Base-by-base conservation (phyloP, 2,113 vertebrate species). In the Podilymbus podiceps region DNA sequence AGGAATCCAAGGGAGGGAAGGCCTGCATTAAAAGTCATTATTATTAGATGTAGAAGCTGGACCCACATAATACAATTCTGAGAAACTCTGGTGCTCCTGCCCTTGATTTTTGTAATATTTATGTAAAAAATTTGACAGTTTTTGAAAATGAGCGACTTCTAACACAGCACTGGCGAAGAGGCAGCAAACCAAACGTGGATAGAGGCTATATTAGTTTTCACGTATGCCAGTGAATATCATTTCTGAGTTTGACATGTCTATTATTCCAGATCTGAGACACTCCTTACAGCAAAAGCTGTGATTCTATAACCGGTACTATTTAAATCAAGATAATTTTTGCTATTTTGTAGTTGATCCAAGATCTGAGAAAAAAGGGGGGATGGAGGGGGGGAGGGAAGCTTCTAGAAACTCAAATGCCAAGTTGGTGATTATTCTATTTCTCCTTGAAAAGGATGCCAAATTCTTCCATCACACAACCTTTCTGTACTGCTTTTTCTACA, bases 271-370 rank as follows among this genome's bases (percentile, higher is more conserved):
- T 21, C n/a, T 59, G 53, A 73, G 71, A 77, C 20, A 33, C 23
- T 94, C 18, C 31, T 88, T 80, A 20, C 16, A 67, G 38, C 47
- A 85, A 76, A 95, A 83, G 2, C 31, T 67, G 16, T 22, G 40
- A 28, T 66, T 76, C 71, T 88, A 53, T 66, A 73, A 80, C 20
- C 25, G 52, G 22, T 42, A 21, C 22, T 80, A 38, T 88, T 90
- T 94, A 90, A 90, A 93, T 87, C 22, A 79, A 91, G 55, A 56
- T 91, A 66, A 63, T 72, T 93, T 95, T 93, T 56, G 2, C 5
- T 42, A 68, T 87, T 91, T 69, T 59, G 18, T 44, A 49, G 88
- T 66, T 74, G 14, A 72, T 82, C 50, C 42, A 80, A 80, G 50
- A 50, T 44, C 74, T 73, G 30, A 92, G 67, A 72, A 73, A 67